Evolutionary conservation across 2,113 vertebrate genomes (phyloP).

Genomic region (Nannospalax galili): DNA sequence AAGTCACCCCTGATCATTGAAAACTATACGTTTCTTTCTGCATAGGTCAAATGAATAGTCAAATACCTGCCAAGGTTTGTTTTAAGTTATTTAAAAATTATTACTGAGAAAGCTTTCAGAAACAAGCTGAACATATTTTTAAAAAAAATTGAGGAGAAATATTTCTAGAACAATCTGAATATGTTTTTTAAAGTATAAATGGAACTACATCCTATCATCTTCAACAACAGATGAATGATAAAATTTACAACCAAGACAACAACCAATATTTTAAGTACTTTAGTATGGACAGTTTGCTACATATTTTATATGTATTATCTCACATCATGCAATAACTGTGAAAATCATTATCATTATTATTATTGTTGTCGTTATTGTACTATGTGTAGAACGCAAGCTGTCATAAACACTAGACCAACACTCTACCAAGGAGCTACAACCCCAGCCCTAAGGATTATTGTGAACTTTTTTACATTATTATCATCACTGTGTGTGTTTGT

Average conservation of each 20-base stretch:
- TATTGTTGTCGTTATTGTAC: neutral
- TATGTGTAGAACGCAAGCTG: no score
- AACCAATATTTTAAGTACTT: neutral
- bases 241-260: conserved; percentile 55
- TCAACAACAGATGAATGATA: conserved; percentile 7
- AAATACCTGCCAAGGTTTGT: conserved; percentile 29
- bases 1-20: conserved; percentile 3
- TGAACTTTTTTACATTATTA: neutral
- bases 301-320: conserved; percentile 8
- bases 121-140: neutral
- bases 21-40: conserved; percentile 55
- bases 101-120: conserved; percentile 50
- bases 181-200: neutral
- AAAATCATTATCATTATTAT: neutral
- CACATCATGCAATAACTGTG: neutral
- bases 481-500: neutral
- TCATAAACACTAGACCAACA: neutral
- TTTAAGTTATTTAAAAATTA: conserved; percentile 27
- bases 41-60: conserved; percentile 38
- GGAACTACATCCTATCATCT: conserved; percentile 4
- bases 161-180: neutral
- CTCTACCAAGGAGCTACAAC: neutral
- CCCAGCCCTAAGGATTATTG: neutral
- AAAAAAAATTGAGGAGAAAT: neutral
- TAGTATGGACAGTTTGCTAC: neutral